Evolutionary conservation across 2,113 vertebrate genomes (phyloP).

Genomic region (Lepus timidus): DNA sequence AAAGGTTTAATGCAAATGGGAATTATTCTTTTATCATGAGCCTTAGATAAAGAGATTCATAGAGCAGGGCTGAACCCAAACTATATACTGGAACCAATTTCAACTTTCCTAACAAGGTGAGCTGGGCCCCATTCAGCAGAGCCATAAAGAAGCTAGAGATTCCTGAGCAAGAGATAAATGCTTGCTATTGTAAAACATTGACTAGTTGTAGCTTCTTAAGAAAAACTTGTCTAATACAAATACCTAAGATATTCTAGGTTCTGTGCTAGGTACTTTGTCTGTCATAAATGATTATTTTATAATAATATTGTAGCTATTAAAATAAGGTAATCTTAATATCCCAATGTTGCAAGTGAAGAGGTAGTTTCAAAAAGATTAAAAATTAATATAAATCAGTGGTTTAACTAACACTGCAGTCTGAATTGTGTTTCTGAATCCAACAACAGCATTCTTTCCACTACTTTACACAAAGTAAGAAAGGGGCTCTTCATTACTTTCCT

Average conservation of each 20-base stretch:
- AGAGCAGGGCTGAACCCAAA: not conserved
- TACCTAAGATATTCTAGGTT: not conserved
- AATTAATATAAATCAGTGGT: not conserved
- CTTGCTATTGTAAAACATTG: not conserved
- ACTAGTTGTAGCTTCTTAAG: not conserved
- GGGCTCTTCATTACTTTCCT: not conserved
- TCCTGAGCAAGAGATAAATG: not conserved
- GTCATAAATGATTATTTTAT: not conserved
- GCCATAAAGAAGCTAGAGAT: not conserved
- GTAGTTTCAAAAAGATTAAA: not conserved
- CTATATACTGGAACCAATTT: not conserved
- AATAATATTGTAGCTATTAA: not conserved
- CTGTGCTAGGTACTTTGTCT: not conserved
- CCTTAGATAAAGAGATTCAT: not conserved
- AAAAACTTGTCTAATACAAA: not conserved
- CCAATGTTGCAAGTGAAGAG: constrained; percentile 13
- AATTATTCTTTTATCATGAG: not conserved
- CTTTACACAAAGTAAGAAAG: constrained; percentile 18
- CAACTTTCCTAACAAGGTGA: not conserved
- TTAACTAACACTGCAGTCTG: not conserved
- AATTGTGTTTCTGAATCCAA: constrained; percentile 21
- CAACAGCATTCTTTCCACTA: not conserved
- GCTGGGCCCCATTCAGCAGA: not conserved
- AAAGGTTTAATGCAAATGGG: not conserved
- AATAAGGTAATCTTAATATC: not conserved